Evolutionary conservation across 2,113 vertebrate genomes (phyloP).

Genomic region (Hemibagrus wyckioides): DNA sequence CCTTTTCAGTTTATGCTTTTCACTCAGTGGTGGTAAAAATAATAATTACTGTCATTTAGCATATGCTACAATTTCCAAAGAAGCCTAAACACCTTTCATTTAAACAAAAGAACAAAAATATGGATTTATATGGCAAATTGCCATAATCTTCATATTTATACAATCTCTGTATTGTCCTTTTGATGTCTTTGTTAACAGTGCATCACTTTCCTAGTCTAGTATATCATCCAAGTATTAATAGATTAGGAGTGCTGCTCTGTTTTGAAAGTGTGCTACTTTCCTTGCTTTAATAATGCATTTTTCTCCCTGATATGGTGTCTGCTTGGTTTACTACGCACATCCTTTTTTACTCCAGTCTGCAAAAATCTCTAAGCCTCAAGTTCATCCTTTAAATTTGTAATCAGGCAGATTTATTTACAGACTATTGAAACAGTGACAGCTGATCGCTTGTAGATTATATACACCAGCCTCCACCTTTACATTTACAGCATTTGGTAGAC

Average conservation of each 20-base stretch:
- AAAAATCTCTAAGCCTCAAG: neutral
- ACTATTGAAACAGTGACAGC: neutral
- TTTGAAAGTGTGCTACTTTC: neutral
- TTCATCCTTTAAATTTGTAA: neutral
- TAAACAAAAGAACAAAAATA: neutral
- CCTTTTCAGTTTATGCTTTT: conserved; percentile 26
- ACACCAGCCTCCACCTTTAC: neutral
- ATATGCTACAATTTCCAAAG: conserved; percentile 26
- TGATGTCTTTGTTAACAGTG: neutral
- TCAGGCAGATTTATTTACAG: neutral
- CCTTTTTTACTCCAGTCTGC: neutral
- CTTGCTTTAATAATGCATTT: conserved; percentile 10
- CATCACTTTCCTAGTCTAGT: neutral
- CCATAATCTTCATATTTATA: neutral
- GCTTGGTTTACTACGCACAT: conserved; percentile 6
- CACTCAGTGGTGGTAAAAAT: conserved; percentile 26
- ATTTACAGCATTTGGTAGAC: too few relatives aligned
- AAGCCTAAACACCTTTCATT: neutral
- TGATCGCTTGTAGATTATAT: neutral
- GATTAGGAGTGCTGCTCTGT: neutral
- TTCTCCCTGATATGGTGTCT: neutral
- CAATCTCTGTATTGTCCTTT: neutral
- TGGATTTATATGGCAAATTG: conserved; percentile 1
- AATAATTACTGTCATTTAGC: conserved; percentile 34
- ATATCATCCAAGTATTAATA: neutral